These are phyloP conservation scores for Crossaster papposus DNA, from an alignment of 53 echinoderm and acorn worm genomes.

Conservation along the genomic window DNA sequence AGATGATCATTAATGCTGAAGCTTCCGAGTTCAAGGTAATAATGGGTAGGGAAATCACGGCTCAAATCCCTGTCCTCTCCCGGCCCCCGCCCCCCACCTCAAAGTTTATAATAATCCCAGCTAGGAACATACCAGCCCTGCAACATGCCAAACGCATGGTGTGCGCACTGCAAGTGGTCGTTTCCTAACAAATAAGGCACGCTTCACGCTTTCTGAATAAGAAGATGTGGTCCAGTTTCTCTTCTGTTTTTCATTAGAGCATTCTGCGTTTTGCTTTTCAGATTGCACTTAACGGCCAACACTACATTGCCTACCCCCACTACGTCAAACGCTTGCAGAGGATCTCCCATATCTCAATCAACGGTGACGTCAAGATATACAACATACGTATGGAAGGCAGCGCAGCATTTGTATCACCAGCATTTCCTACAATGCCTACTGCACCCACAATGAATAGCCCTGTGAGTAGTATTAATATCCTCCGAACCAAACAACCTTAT, in stretches of 20 bases:
- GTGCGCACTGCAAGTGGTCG: no score
- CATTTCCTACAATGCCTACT: constrained; percentile 8
- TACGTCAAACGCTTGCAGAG: constrained; percentile 72
- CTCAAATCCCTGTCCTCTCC: no score
- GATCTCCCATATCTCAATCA: constrained; percentile 83
- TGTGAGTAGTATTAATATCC: no score
- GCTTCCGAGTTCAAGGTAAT: constrained; percentile 78
- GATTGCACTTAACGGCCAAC: constrained; percentile 90
- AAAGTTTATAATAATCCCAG: no score
- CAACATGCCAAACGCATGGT: no score
- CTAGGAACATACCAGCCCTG: no score
- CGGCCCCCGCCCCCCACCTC: no score
- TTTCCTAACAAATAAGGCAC: no score
- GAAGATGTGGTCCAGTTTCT: not conserved
- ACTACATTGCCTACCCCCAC: constrained; percentile 85
- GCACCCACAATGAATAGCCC: not conserved
- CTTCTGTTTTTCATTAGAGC: not conserved
- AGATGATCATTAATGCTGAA: constrained; percentile 77
- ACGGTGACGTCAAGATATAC: constrained; percentile 77
- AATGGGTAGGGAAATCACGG: no score
- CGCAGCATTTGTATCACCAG: not conserved
- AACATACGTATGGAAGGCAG: constrained; percentile 76
- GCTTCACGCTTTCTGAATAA: no score
- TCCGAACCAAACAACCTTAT: no score
- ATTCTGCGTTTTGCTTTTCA: constrained; percentile 1